Evolutionary conservation across 2,113 vertebrate genomes (phyloP), one percentile per base, ranked within the genome.

Genomic region (Entelurus aequoreus): DNA sequence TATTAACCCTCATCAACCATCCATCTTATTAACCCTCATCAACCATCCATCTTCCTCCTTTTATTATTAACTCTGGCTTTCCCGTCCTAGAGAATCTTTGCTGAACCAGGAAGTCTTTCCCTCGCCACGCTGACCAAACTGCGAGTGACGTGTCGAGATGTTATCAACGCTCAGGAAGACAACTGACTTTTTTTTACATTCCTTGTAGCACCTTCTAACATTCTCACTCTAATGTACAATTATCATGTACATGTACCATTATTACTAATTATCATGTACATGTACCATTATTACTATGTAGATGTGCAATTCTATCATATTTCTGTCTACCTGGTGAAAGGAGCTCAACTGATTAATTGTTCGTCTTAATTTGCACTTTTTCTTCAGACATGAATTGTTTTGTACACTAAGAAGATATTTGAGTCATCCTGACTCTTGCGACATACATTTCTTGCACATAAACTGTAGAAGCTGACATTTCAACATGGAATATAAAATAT

Each of bases 81-180:
- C 12, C 14, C 44, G 51, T 81, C 47, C 4, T 69, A 98, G 96
- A 94, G 91, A 90, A 93, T 96, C 82, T 98, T 98, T 78, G 90
- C 87, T 0, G 94, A 95, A 68, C 94, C 94, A 1, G 94, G 94
- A 77, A 93, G 93, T 67, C 86, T 98, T 51, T 87, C 94, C 74
- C 92, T 74, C 82, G 68, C 87, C 47, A 93, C 93, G 12, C 76
- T 98, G 76, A 75, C 78, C 68, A 93, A 90, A 77, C 92, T 97
- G 8, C 90, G 95, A 16, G 90, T 86, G 60, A 87, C 51, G 0
- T 93, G 93, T 74, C 86, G 87, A 54, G 88, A 89, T 1, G 85
- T 77, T 54, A 28, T 96, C 49, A 69, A 88, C 55, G 86, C 89
- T 13, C 92, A 90, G 63, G 76, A 80, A 61, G 57, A 28, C 35